Conservation (phyloP, 2,113 vertebrate genomes). For the Mohoua ochrocephala region DNA sequence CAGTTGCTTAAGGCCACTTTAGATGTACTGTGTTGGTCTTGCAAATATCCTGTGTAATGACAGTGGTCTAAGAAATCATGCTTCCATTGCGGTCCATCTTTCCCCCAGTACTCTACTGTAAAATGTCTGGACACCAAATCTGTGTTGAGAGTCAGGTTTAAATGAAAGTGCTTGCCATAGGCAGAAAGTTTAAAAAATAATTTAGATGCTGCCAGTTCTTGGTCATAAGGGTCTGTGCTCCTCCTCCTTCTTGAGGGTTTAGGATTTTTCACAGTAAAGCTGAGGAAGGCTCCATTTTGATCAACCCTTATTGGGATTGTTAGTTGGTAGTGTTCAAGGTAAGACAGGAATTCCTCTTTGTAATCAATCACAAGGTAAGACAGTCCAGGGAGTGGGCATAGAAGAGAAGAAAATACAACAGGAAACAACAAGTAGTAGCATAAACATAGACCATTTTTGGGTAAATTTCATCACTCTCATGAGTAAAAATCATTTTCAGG, state of each 20-base stretch:
- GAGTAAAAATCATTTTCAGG: not conserved
- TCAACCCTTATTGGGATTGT: constrained; percentile 92
- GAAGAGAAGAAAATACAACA: constrained; percentile 76
- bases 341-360: constrained; percentile 98
- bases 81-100: constrained; percentile 27
- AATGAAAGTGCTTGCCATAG: constrained; percentile 98
- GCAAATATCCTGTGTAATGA: constrained; percentile 28
- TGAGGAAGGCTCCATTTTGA: constrained; percentile 93
- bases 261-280: constrained; percentile 96
- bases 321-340: constrained; percentile 97
- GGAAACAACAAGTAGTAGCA: constrained; percentile 70
- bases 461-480: constrained; percentile 16
- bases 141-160: constrained; percentile 96
- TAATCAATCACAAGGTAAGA: constrained; percentile 75
- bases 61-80: constrained; percentile 21
- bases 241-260: constrained; percentile 86
- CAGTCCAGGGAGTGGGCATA: constrained; percentile 69
- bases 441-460: constrained; percentile 43
- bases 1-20: constrained; percentile 32
- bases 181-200: constrained; percentile 97
- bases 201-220: constrained; percentile 79
- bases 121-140: constrained; percentile 95
- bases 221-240: constrained; percentile 77
- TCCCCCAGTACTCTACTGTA: constrained; percentile 96
- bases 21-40: not conserved